Percentiles rank a stretch among this genome's conserved stretches.
Conservation (phyloP, 2,113 vertebrate genomes). For the Lasiurus cinereus region DNA sequence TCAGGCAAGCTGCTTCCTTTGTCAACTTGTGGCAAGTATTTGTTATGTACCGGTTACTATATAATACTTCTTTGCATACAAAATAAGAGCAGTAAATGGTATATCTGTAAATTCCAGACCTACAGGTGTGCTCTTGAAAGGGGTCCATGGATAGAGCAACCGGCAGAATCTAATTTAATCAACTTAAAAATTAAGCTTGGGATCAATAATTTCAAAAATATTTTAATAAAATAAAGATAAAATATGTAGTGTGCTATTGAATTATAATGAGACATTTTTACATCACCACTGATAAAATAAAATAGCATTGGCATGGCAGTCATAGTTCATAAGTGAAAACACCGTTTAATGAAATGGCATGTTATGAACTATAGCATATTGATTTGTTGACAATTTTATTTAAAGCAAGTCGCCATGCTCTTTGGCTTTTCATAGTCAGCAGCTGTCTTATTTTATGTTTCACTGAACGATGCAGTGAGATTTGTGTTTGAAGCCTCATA, state of each 20-base stretch:
- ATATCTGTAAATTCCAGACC: neutral
- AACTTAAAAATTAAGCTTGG: neutral
- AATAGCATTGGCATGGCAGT: neutral
- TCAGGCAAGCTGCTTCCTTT: neutral
- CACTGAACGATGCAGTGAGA: neutral
- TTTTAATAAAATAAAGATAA: slow-evolving; percentile 15
- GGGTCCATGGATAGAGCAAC: neutral
- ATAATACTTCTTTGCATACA: neutral
- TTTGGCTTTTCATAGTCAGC: neutral
- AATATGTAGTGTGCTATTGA: neutral
- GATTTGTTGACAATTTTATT: slow-evolving; percentile 31
- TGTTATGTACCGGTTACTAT: neutral
- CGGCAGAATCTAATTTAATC: neutral
- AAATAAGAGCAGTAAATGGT: neutral
- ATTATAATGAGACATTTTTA: neutral
- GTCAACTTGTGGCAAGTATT: neutral
- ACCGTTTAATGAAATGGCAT: slow-evolving; percentile 46
- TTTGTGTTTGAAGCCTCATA: neutral
- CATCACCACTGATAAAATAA: slow-evolving; percentile 6
- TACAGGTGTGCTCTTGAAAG: neutral
- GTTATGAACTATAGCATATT: slow-evolving; percentile 50
- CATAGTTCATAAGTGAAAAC: slow-evolving; percentile 40
- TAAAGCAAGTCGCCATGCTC: slow-evolving; percentile 12
- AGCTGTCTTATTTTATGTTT: neutral
- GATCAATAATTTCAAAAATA: slow-evolving; percentile 8